phyloP scores from a whole-genome alignment of 2,113 vertebrate genomes.

The Misgurnus mizolepis region DNA sequence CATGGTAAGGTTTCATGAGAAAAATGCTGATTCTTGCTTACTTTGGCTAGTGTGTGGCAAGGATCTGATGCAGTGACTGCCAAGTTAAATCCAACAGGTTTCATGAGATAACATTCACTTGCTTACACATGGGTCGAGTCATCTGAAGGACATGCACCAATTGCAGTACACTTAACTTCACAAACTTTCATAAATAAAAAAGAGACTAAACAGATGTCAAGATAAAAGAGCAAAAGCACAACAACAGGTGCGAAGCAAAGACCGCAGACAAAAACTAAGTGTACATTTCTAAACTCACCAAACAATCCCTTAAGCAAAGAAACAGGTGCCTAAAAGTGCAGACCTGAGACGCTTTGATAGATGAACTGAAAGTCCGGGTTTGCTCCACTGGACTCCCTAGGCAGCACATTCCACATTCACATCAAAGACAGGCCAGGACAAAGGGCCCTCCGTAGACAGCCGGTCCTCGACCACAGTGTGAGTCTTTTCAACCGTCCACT shows the following conservation, averaged over 20 bases:
- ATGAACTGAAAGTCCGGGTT: constrained; percentile 38
- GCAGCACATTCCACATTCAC: constrained; percentile 67
- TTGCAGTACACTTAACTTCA: background rate
- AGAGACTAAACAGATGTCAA: constrained; percentile 26
- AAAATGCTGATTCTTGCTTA: constrained; percentile 59
- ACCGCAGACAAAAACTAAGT: constrained; percentile 19
- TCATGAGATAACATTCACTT: constrained; percentile 1
- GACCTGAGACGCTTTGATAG: constrained; percentile 39
- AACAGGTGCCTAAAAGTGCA: constrained; percentile 29
- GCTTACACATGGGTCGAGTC: background rate
- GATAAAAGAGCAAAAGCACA: constrained; percentile 21
- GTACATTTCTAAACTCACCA: constrained; percentile 67
- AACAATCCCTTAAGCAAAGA: constrained; percentile 51
- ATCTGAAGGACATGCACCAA: background rate
- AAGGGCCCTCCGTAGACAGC: constrained; percentile 49
- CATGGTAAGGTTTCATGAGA: constrained; percentile 47
- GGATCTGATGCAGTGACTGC: constrained; percentile 55
- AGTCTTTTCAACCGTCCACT: constrained; percentile 43
- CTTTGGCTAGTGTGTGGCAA: constrained; percentile 65
- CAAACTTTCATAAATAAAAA: constrained; percentile 2
- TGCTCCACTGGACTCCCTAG: constrained; percentile 59
- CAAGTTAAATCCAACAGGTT: constrained; percentile 47
- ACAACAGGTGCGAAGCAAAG: constrained; percentile 30
- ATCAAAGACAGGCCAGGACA: constrained; percentile 65
- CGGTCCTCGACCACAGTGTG: constrained; percentile 39